Base-by-base conservation (phyloP, 2,113 vertebrate species). In the Myiozetetes cayanensis region DNA sequence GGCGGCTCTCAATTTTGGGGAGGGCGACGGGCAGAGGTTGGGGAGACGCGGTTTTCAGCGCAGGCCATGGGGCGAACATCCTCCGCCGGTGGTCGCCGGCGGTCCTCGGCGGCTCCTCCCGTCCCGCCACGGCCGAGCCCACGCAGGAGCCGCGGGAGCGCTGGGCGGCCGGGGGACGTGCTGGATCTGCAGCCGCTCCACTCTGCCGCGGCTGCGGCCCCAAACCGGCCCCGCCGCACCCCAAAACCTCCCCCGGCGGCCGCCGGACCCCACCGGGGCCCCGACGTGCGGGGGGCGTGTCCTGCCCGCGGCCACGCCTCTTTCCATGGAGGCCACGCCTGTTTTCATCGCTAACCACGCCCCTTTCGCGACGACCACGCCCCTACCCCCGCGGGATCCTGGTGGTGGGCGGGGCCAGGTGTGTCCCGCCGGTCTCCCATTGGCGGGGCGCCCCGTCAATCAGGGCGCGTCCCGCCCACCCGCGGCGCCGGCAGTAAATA, bases 401-500 rank as follows among this genome's bases (percentile, higher is more conserved):
- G 1, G 5, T 0, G 14, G 14, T 31, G 59, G 82, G 86, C n/a
- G 76, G 28, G 50, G 35, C 4, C 8, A 16, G 21, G 4, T 8
- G 5, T 14, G 20, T 23, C 5, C 3, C 15, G 1, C 31, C 1
- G 20, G 8, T 6, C 4, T 8, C 6, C 65, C 46, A 93, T 93
- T 94, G 90, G 95, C 4, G 4, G 6, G 8, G 2, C 12, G 6
- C 4, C 35, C 65, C 55, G 87, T 85, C 93, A n/a, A 37, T 94
- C 93, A 85, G 39, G 31, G 30, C 6, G 21, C 58, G 27, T 33
- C 55, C 71, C 88, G 50, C 68, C 86, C 68, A 16, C 4, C 62
- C 55, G 50, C 52, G 61, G 59, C 89, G 71, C 84, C 50, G 87
- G 73, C 89, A 90, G 82, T 94, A 95, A 94, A 95, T 95, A 95